These are phyloP conservation scores for Zeuzera pyrina DNA, from an alignment of 2,888 invertebrate genomes.

Conservation along the genomic window DNA sequence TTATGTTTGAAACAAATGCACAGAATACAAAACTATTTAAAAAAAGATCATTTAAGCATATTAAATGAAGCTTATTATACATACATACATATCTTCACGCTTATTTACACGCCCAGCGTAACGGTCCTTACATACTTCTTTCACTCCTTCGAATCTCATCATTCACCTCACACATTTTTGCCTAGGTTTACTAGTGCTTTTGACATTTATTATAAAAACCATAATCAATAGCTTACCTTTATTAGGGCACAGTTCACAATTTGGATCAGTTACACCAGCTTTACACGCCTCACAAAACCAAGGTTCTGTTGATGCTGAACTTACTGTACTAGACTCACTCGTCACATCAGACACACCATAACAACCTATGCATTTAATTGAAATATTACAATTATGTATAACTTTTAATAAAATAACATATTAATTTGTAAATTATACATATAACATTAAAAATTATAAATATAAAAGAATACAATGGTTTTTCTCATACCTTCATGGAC, in stretches of 20 bases:
- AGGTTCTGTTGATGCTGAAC: constrained; percentile 96
- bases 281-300: constrained; percentile 99
- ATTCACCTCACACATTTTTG: too few relatives aligned
- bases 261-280: constrained; percentile 89
- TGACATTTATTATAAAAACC: not conserved
- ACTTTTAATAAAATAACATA: not conserved
- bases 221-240: constrained; percentile 56
- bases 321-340: constrained; percentile 93
- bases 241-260: constrained; percentile 97
- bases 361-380: constrained; percentile 75
- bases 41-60: too few relatives aligned
- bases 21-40: too few relatives aligned
- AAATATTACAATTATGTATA: not conserved
- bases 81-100: too few relatives aligned
- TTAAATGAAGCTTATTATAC: too few relatives aligned
- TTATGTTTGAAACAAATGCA: too few relatives aligned
- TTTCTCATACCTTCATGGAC: constrained; percentile 88
- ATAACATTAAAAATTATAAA: not conserved
- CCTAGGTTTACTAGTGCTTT: too few relatives aligned
- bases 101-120: too few relatives aligned
- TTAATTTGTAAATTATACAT: not conserved
- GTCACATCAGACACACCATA: constrained; percentile 95
- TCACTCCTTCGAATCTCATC: too few relatives aligned
- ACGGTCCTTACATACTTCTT: too few relatives aligned
- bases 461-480: not conserved